A percentile compares a stretch with the other conserved stretches of the same genome.
Evolutionary conservation across 2,113 vertebrate genomes (phyloP).

Genomic region (Elachura formosa): DNA sequence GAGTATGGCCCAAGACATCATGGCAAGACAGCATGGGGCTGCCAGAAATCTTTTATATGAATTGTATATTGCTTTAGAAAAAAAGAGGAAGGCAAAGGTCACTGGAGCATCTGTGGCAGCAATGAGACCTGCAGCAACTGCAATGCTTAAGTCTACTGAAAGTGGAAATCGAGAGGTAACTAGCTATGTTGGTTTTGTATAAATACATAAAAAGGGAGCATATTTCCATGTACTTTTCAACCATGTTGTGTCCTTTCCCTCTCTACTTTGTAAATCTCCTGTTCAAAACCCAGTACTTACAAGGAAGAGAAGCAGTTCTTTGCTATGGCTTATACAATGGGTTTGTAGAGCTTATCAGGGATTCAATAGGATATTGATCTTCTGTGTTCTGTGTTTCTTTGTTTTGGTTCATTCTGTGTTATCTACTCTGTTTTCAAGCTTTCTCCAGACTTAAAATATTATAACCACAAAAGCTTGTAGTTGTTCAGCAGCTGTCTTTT

Average conservation of each 20-base stretch:
- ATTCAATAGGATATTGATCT: neutral
- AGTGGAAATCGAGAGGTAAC: conserved; percentile 77
- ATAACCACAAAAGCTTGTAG: neutral
- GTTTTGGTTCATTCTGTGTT: neutral
- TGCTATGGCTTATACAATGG: neutral
- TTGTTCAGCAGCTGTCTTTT: neutral
- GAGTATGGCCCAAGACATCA: conserved; percentile 79
- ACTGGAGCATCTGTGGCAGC: conserved; percentile 71
- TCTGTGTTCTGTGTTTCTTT: neutral
- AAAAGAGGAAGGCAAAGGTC: conserved; percentile 77
- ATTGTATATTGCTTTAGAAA: conserved; percentile 83
- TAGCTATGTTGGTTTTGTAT: neutral
- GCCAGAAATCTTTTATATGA: conserved; percentile 86
- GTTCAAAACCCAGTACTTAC: neutral
- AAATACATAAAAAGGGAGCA: neutral
- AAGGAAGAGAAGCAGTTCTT: neutral
- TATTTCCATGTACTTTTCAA: neutral
- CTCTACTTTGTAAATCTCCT: neutral
- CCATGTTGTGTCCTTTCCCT: neutral
- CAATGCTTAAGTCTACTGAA: conserved; percentile 69
- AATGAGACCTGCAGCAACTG: conserved; percentile 66
- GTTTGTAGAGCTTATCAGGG: neutral
- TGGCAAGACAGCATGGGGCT: conserved; percentile 81
- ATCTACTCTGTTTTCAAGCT: neutral
- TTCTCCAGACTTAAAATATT: neutral